Evolutionary conservation across 1,140 invertebrate species (phyloP), one percentile per base, ranked within the genome.

Genomic region (Oscheius sp.): DNA sequence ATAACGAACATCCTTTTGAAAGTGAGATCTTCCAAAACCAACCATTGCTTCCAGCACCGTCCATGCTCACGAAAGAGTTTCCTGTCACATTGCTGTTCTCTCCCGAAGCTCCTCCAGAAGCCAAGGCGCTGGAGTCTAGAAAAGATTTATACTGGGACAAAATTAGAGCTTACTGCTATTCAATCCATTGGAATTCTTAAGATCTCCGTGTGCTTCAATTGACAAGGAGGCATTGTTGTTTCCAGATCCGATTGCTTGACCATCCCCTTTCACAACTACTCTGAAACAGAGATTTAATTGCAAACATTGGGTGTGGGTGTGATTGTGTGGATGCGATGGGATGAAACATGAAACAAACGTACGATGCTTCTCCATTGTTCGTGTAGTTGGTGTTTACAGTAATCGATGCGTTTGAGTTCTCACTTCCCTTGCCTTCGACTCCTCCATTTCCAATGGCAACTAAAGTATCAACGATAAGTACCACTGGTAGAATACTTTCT

Each of bases 391-490:
- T 72, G 58, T 77, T 34, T 18, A 68, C 77, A 34, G 23, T 52
- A 18, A 77, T 66, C 15, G 42, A 38, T 23, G 61, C 67, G 23
- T 69, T 72, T 3, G 76, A 52, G 34, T 75, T 67, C 71, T 65
- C 36, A 42, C 42, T 77, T 3, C 75, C 75, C 2, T 35, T 34
- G 3, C 75, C 74, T 15, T 62, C 26, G 15, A 77, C 28, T 20
- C 29, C 65, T 13, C 76, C 75, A 28, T 70, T 73, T 4, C 76
- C 75, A 13, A 77, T 68, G 29, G 66, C 66, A n/a, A 77, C 75
- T 77, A 28, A 77, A 77, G 61, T 45, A 29, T 3, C 3, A 42
- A n/a, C n/a, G n/a, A n/a, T n/a, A n/a, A n/a, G n/a, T n/a, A n/a
- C n/a, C n/a, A n/a, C n/a, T n/a, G n/a, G n/a, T n/a, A n/a, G n/a